A percentile compares a stretch with the other conserved stretches of the same genome.
phyloP scores from a whole-genome alignment of 2,797 vertebrate genomes.

The Enteromius mattozi region DNA sequence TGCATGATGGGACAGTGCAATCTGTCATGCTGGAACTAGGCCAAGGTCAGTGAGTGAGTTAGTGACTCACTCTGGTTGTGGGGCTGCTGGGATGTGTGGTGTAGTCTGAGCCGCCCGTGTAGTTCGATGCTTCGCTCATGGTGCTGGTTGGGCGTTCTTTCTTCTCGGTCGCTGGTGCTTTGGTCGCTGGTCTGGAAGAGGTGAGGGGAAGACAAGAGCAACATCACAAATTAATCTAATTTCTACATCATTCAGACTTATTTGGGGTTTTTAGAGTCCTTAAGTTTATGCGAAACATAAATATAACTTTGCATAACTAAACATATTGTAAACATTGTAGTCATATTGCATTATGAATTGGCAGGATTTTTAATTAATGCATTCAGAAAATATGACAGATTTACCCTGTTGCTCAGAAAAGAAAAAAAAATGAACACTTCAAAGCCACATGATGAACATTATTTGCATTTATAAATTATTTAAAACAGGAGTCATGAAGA shows the following conservation, averaged over 20 bases:
- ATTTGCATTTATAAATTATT: not conserved
- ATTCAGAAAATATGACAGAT: not conserved
- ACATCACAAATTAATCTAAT: not conserved
- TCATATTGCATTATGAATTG: not conserved
- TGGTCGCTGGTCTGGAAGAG: slow-evolving; percentile 81
- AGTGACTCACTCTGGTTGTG: slow-evolving; percentile 85
- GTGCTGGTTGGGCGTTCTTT: slow-evolving; percentile 87
- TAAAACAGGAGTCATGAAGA: not conserved
- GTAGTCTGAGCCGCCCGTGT: slow-evolving; percentile 83
- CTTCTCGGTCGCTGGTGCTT: slow-evolving; percentile 89
- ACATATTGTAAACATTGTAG: not conserved
- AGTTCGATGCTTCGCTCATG: slow-evolving; percentile 91
- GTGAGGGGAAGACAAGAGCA: not conserved
- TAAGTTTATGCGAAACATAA: not conserved
- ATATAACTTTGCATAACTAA: not conserved
- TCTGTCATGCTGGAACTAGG: not conserved
- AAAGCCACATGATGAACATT: not conserved
- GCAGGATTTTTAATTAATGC: not conserved
- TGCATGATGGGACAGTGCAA: slow-evolving; percentile 28
- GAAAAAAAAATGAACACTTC: not conserved
- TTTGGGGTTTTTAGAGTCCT: not conserved
- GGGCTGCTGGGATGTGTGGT: slow-evolving; percentile 86
- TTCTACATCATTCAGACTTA: not conserved
- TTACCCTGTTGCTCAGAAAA: not conserved
- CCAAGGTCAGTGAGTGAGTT: slow-evolving; percentile 23